These are phyloP conservation scores for Zhuqinia jingwanae DNA, from an alignment of 2,888 invertebrate species.

Conservation along the genomic window DNA sequence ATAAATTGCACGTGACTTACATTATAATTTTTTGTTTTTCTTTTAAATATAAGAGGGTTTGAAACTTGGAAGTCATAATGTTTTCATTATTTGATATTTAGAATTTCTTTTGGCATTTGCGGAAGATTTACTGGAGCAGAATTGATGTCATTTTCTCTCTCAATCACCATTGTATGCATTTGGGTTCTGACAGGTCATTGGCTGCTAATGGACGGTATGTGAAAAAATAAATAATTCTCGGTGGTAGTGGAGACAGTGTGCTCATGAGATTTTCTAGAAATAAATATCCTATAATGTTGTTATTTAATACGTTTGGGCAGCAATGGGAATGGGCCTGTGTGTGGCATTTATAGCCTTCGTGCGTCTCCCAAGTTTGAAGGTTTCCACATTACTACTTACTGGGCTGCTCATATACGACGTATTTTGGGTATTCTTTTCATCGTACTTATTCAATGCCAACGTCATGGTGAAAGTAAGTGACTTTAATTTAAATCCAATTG, in stretches of 20 bases:
- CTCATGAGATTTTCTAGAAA: not conserved
- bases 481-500: not conserved
- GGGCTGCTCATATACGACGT: conserved; percentile 97
- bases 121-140: conserved; percentile 97
- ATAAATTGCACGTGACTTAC: not conserved
- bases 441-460: conserved; percentile 98
- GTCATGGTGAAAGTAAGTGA: conserved; percentile 97
- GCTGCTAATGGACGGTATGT: conserved; percentile 96
- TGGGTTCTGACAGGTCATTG: conserved; percentile 99
- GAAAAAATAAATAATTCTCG: conserved; percentile 5
- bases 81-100: conserved; percentile 79
- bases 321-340: conserved; percentile 99
- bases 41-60: not conserved
- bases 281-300: conserved; percentile 33
- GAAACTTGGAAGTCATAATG: too few relatives aligned
- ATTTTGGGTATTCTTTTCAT: conserved; percentile 99
- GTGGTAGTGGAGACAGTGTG: not conserved
- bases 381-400: conserved; percentile 95
- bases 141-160: conserved; percentile 94
- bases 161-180: conserved; percentile 96
- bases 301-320: conserved; percentile 82
- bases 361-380: conserved; percentile 96
- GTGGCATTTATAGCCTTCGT: conserved; percentile 99
- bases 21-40: not conserved
- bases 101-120: conserved; percentile 93